These are phyloP conservation scores for Caenorhabditis zanzibari DNA, from an alignment of 2,888 invertebrate genomes.

Conservation along the genomic window DNA sequence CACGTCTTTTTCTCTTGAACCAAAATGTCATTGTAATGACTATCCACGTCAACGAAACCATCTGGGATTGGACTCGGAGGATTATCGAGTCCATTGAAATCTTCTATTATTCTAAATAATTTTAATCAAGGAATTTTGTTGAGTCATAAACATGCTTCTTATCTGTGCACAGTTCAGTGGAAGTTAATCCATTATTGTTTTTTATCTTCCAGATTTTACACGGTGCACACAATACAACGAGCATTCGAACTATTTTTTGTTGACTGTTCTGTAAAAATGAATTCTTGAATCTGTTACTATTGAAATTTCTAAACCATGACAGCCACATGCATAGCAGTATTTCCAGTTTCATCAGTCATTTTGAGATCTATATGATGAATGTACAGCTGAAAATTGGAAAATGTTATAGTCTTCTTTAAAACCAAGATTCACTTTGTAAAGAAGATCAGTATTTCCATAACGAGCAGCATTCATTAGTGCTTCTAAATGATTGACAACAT, in stretches of 20 bases:
- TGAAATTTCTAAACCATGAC: conserved; percentile 50
- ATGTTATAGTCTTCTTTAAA: neutral
- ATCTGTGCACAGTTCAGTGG: conserved; percentile 57
- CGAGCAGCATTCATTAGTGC: conserved; percentile 66
- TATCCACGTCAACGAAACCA: conserved; percentile 54
- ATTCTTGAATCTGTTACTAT: neutral
- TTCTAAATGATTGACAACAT: conserved; percentile 65
- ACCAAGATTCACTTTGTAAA: conserved; percentile 47
- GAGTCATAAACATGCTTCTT: conserved; percentile 7
- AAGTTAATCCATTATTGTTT: conserved; percentile 63
- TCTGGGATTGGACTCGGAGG: conserved; percentile 49
- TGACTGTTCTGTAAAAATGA: conserved; percentile 55
- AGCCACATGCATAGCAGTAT: conserved; percentile 71
- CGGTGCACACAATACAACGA: conserved; percentile 68
- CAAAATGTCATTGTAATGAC: conserved; percentile 39
- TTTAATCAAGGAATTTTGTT: neutral
- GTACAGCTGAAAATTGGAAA: conserved; percentile 48
- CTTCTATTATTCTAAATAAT: conserved; percentile 57
- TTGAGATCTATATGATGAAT: conserved; percentile 62
- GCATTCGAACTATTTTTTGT: conserved; percentile 63
- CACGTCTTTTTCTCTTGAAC: conserved; percentile 55
- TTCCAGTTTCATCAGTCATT: conserved; percentile 65
- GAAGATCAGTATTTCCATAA: conserved; percentile 62
- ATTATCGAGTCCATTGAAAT: conserved; percentile 48
- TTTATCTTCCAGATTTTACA: conserved; percentile 61